phyloP scores from a whole-genome alignment of 2,113 vertebrate species.

The Hypanus sabinus region DNA sequence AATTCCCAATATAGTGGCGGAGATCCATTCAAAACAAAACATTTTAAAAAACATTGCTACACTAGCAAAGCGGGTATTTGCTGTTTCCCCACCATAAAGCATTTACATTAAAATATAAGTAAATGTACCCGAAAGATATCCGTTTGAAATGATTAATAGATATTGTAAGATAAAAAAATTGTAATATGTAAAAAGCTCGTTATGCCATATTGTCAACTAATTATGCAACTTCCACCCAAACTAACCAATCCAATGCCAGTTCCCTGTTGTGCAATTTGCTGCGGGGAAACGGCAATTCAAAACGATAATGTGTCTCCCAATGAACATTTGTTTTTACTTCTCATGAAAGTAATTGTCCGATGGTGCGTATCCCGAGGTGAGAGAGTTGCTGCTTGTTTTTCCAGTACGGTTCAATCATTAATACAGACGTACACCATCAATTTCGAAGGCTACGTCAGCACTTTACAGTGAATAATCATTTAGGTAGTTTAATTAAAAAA shows the following conservation, averaged over 20 bases:
- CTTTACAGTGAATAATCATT: conserved; percentile 9
- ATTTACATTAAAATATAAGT: background rate
- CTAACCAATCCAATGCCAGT: background rate
- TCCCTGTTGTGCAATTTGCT: conserved; percentile 33
- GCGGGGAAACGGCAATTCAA: background rate
- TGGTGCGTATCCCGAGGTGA: conserved; percentile 10
- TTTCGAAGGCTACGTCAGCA: conserved; percentile 30
- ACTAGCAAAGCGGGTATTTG: background rate
- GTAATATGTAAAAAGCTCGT: background rate
- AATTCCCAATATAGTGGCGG: background rate
- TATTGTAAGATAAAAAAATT: background rate
- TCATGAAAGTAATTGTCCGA: conserved; percentile 10
- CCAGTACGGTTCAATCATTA: conserved; percentile 23
- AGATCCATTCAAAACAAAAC: background rate
- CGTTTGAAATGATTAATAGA: background rate
- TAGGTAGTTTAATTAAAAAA: background rate
- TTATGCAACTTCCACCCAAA: conserved; percentile 29
- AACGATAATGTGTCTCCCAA: conserved; percentile 24
- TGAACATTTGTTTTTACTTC: conserved; percentile 13
- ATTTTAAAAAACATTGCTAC: background rate
- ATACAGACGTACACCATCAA: conserved; percentile 24
- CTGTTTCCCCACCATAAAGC: background rate
- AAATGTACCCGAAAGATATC: background rate
- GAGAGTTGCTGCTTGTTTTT: conserved; percentile 29
- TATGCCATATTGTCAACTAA: background rate